Evolutionary conservation across 2,888 invertebrate species (phyloP).

Genomic region (Keiferia lycopersicella): DNA sequence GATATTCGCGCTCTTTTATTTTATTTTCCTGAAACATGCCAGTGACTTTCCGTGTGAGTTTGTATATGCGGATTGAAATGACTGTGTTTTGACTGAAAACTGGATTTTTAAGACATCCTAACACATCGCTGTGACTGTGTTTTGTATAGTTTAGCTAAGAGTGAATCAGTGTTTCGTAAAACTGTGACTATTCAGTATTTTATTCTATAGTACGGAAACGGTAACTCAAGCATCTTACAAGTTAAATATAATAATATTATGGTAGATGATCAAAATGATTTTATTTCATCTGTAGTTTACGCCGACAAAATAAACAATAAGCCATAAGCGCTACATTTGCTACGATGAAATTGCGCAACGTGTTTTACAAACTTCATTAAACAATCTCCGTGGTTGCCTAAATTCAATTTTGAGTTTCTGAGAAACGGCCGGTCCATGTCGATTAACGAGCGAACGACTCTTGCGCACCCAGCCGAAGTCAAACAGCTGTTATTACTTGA

Average conservation of each 20-base stretch:
- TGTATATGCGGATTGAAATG: constrained; percentile 23
- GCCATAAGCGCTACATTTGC: not conserved
- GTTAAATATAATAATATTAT: too few species aligned
- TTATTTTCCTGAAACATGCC: constrained; percentile 42
- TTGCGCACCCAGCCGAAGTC: constrained; percentile 41
- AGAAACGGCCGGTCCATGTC: constrained; percentile 13
- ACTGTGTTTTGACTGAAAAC: constrained; percentile 30
- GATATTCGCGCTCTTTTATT: constrained; percentile 54
- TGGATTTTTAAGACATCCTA: constrained; percentile 27
- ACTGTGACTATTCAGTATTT: not conserved
- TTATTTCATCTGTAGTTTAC: not conserved
- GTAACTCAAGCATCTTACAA: not conserved
- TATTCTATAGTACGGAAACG: not conserved
- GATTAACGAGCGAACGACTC: constrained; percentile 16
- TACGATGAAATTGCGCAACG: not conserved
- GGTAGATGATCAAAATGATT: not conserved
- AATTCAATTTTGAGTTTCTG: constrained; percentile 2
- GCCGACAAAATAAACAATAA: not conserved
- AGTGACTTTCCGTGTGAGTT: constrained; percentile 36
- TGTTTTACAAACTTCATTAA: not conserved
- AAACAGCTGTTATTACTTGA: constrained; percentile 71
- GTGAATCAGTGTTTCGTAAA: not conserved
- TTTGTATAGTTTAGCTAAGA: constrained; percentile 15
- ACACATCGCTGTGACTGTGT: constrained; percentile 32
- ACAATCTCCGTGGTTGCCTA: not conserved